Base-by-base conservation (phyloP, 2,797 vertebrate species). In the Ctenochaetus hawaiiensis region DNA sequence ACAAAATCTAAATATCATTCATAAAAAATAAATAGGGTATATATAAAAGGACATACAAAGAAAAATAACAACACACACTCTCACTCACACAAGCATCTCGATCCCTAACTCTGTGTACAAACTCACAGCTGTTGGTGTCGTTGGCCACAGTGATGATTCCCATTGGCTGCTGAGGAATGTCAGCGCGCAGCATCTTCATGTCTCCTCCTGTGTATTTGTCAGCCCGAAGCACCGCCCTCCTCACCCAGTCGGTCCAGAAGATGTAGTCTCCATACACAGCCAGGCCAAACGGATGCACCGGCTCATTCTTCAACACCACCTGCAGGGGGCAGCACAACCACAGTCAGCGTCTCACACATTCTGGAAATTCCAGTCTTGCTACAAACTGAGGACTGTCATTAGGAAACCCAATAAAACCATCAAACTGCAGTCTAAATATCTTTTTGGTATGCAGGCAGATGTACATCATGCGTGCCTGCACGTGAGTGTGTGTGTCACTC, bases 161-260 rank as follows among this genome's bases (percentile, higher is more conserved):
- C 98, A 99, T 99, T 71, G 98, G 98, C 91, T 99, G 98, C 90
- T 99, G 98, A 67, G 98, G 98, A 87, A 99, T 99, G 93, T 99
- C 98, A 0, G 97, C 97, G 0, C 98, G 96, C 64, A 99, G 95
- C 11, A 98, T 95, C 83, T 98, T 98, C 96, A 99, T 98, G 86
- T 99, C 97, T 0, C 96, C 95, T 77, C 98, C 98, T 54, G 97
- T 95, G 10, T 97, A 97, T 80, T 99, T 99, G 94, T 98, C 97
- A 16, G 98, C 97, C 6, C 98, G 93, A 2, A 99, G 97, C 69
- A 99, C 98, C 0, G 98, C 98, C 71, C 98, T 92, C 84, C 98
- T 96, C 79, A 99, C 98, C 98, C 98, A 99, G 93, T 99, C 98
- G 0, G 98, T 99, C 98, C 98, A 99, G 94, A 99, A 99, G 93